Base-by-base conservation (phyloP, 2,888 invertebrate genomes). In the Trichogramma dendrolimi region DNA sequence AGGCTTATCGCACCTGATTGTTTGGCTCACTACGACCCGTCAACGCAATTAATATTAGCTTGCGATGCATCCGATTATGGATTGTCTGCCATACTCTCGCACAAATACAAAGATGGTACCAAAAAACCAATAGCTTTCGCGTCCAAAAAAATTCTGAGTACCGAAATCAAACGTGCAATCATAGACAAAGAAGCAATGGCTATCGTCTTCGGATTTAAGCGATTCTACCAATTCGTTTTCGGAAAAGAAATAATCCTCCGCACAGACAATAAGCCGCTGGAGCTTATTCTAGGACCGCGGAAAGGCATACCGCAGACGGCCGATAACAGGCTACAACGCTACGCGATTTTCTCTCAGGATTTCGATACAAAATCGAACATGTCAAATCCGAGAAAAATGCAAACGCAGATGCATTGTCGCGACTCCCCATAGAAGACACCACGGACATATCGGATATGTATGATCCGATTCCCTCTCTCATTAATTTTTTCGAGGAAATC, bases 231-330 rank as follows among this genome's bases (percentile, higher is more conserved):
- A 10, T 70, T 61, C 49, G 38, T 70, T 7, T 65, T 53, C 53
- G 67, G 67, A 3, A 56, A 53, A 41, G 42, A 50, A 40, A 67
- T 73, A 38, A 71, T 66, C 1, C 62, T 78, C 6, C 10, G 70
- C 5, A 77, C 75, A 2, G 75, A 79, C 64, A 71, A 75, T 60
- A 67, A 75, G 52, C 75, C 79, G 3, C 63, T 80, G n/a, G 65
- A 64, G 39, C 65, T 66, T 27, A 70, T 79, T 8, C 69, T 77
- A n/a, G 64, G 64, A 2, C 59, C 58, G 14, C 10, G 56, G 67
- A 55, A 61, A 53, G 62, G 46, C 51, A 71, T 38, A 67, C 71
- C 51, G 55, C 55, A n/a, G 39, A 61, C 72, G 44, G 70, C 71
- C 43, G 67, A 72, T 38, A 66, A 67, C 44, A 63, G 67, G 48